These are phyloP conservation scores for Pherbina coryleti DNA, from an alignment of 2,888 invertebrate species.

Conservation along the genomic window DNA sequence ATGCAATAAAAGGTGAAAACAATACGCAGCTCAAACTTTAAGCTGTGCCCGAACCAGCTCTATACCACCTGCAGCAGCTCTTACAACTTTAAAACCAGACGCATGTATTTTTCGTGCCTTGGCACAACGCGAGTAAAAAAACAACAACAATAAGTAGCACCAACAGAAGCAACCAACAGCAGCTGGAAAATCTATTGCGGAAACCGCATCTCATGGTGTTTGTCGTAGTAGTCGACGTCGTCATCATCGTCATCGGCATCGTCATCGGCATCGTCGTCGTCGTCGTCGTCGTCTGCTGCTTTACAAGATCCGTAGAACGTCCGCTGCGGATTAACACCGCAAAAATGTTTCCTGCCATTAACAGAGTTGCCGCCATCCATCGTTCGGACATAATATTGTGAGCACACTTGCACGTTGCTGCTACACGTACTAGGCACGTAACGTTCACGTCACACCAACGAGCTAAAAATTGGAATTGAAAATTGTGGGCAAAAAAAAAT, in stretches of 20 bases:
- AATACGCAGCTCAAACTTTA: slow-evolving; percentile 4
- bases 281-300: not conserved
- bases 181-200: too few species aligned
- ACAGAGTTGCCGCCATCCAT: slow-evolving; percentile 39
- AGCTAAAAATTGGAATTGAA: not conserved
- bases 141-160: too few species aligned
- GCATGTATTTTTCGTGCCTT: too few species aligned
- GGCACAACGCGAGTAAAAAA: too few species aligned
- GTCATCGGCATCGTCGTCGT: not conserved
- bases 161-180: too few species aligned
- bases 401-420: not conserved
- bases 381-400: not conserved
- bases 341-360: slow-evolving; percentile 44
- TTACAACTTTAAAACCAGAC: too few species aligned
- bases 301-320: not conserved
- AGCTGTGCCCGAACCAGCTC: too few species aligned
- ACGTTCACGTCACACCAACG: not conserved
- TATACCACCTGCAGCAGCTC: too few species aligned
- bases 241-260: not conserved
- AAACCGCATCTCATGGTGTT: too few species aligned
- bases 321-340: slow-evolving; percentile 37
- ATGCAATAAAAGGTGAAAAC: not conserved
- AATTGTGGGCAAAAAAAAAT: too few species aligned
- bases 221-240: too few species aligned
- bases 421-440: not conserved